Evolutionary conservation across 2,797 vertebrate genomes (phyloP).

Genomic region (Falco columbarius): DNA sequence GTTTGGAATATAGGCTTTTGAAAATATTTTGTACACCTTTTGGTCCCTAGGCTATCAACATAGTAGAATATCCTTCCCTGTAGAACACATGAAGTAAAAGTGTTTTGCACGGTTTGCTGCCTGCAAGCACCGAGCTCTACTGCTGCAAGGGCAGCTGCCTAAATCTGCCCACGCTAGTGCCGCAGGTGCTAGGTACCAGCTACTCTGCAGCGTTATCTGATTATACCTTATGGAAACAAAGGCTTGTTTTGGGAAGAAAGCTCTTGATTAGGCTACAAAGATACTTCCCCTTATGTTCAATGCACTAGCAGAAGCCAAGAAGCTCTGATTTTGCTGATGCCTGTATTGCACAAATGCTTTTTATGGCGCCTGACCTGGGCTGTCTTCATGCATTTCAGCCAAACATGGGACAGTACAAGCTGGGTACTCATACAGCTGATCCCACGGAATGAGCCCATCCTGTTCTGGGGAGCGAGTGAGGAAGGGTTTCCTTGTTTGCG

Average conservation of each 20-base stretch:
- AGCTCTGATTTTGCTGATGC: neutral
- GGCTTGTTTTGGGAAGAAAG: neutral
- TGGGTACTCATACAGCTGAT: neutral
- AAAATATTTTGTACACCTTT: neutral
- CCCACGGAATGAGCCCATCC: accelerated
- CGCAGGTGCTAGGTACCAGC: neutral
- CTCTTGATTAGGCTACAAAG: neutral
- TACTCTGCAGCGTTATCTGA: neutral
- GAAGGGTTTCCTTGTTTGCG: neutral
- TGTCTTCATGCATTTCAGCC: neutral
- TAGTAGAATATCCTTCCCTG: neutral
- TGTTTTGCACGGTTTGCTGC: neutral
- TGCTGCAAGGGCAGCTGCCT: neutral
- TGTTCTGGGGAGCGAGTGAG: neutral
- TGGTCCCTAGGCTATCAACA: neutral
- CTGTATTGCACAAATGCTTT: neutral
- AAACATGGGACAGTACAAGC: neutral
- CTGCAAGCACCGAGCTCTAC: neutral
- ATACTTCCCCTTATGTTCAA: neutral
- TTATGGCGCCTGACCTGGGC: neutral
- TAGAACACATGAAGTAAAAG: neutral
- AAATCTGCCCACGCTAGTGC: neutral
- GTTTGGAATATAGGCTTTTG: neutral
- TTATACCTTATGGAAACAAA: neutral
- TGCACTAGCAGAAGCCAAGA: neutral